Evolutionary conservation across 2,888 invertebrate genomes (phyloP).

Genomic region (Latrodectus hesperus): DNA sequence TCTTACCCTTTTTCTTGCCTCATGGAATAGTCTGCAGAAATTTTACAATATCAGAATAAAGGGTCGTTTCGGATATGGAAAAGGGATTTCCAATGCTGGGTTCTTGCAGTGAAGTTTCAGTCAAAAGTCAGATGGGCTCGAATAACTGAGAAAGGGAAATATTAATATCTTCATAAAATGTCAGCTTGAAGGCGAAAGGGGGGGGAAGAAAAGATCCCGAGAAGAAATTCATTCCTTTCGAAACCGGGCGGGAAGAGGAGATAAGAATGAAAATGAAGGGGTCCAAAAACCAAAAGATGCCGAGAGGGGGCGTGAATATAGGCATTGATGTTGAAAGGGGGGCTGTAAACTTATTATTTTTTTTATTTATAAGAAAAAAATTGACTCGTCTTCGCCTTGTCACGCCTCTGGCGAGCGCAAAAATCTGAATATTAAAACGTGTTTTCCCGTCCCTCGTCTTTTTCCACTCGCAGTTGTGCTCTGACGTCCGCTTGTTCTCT

Average conservation of each 20-base stretch:
- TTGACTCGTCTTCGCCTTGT: conserved; percentile 56
- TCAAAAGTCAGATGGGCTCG: background rate
- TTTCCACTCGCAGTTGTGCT: background rate
- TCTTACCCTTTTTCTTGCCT: no score
- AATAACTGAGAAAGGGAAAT: conserved; percentile 19
- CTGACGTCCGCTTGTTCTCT: conserved; percentile 17
- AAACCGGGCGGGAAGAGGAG: background rate
- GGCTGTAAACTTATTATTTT: conserved; percentile 3
- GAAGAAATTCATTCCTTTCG: background rate
- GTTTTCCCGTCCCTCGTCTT: conserved; percentile 43
- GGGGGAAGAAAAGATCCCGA: background rate
- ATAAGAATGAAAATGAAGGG: conserved; percentile 21
- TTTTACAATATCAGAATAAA: no score
- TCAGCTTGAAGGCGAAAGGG: background rate
- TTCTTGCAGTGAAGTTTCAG: no score
- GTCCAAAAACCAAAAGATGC: conserved; percentile 33
- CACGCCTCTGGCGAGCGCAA: conserved; percentile 52
- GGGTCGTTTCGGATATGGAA: no score
- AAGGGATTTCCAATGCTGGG: no score
- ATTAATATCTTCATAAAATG: conserved; percentile 60
- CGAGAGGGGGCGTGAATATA: background rate
- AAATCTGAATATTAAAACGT: conserved; percentile 69
- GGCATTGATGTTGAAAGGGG: background rate
- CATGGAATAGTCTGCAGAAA: no score
- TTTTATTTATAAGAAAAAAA: conserved; percentile 3